phyloP scores from a whole-genome alignment of 1,140 invertebrate species.

The Tetramorium parvispinum region DNA sequence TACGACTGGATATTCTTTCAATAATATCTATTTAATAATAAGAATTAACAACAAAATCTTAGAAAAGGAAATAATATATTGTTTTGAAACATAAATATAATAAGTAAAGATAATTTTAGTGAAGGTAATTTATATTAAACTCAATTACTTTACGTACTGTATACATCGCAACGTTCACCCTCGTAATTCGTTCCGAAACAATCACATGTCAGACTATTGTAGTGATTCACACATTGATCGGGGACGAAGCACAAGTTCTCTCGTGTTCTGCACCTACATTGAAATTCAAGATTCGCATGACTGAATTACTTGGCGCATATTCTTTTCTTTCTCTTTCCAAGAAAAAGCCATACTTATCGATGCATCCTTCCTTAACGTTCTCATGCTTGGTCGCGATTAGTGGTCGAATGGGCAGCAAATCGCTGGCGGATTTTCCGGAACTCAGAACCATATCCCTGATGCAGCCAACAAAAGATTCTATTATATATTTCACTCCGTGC shows the following conservation, averaged over 20 bases:
- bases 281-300: background rate
- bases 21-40: background rate
- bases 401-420: slow-evolving; percentile 92
- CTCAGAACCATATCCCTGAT: slow-evolving; percentile 94
- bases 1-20: background rate
- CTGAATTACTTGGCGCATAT: background rate
- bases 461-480: slow-evolving; percentile 96
- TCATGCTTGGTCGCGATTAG: slow-evolving; percentile 94
- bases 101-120: background rate
- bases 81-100: background rate
- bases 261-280: slow-evolving; percentile 88
- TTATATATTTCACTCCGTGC: slow-evolving; percentile 95
- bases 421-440: slow-evolving; percentile 93
- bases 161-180: slow-evolving; percentile 95
- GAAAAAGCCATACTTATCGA: slow-evolving; percentile 88
- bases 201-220: slow-evolving; percentile 93
- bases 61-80: too few species aligned
- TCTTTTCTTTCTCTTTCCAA: background rate
- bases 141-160: slow-evolving; percentile 89
- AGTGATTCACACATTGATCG: slow-evolving; percentile 95
- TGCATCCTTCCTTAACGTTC: slow-evolving; percentile 94
- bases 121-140: slow-evolving; percentile 17
- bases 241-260: slow-evolving; percentile 94
- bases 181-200: slow-evolving; percentile 97
- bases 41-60: background rate